These are phyloP conservation scores for Aulostomus chinensis DNA, from an alignment of 2,797 vertebrate genomes.

Conservation along the genomic window DNA sequence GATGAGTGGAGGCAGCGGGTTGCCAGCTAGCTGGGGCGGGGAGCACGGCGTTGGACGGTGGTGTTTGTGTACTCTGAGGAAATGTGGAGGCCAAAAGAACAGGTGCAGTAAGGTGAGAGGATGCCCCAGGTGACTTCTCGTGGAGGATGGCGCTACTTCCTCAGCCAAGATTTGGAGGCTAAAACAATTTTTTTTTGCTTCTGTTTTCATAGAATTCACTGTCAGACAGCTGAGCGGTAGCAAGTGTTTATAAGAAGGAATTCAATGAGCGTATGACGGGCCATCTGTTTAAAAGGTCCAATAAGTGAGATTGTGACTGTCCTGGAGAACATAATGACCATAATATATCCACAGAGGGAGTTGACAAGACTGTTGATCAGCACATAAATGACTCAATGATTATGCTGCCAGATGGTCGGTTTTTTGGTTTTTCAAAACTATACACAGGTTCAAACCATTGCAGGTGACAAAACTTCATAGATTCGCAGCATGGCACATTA, in stretches of 20 bases:
- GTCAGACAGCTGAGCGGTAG: conserved; percentile 43
- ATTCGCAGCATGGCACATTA: too few species aligned
- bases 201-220: conserved; percentile 18
- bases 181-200: conserved; percentile 46
- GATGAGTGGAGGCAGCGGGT: conserved; percentile 29
- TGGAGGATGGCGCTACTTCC: conserved; percentile 27
- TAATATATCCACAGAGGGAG: conserved; percentile 6
- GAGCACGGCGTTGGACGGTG: conserved; percentile 6
- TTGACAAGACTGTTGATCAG: conserved; percentile 14
- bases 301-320: conserved; percentile 23
- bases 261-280: conserved; percentile 42
- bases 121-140: conserved; percentile 55
- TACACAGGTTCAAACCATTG: too few species aligned
- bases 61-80: conserved; percentile 48
- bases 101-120: conserved; percentile 60
- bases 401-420: conserved; percentile 19
- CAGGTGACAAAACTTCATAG: not conserved
- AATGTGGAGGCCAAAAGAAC: conserved; percentile 62
- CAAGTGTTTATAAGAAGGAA: conserved; percentile 49
- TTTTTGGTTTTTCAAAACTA: conserved; percentile 1
- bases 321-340: conserved; percentile 18
- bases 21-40: conserved; percentile 37
- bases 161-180: conserved; percentile 44
- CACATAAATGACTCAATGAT: conserved; percentile 15
- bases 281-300: conserved; percentile 57